Evolutionary conservation across 35 echinoderm and acorn worm species (phyloP).

Genomic region (Heliocidaris erythrogramma): DNA sequence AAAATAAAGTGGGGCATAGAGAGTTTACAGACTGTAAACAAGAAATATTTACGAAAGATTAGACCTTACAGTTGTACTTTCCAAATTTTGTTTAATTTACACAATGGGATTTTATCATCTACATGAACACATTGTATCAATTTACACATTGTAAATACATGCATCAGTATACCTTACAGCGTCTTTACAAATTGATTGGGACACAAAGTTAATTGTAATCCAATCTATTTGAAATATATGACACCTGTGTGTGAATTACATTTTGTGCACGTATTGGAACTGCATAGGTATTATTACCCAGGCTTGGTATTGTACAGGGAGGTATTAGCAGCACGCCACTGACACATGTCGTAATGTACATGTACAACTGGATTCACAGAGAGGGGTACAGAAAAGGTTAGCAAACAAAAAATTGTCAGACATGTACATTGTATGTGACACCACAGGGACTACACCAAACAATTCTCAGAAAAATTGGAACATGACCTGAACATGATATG

Average conservation of each 20-base stretch:
- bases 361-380: background rate
- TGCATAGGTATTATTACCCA: too few species aligned
- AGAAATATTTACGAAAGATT: too few species aligned
- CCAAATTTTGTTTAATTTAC: too few species aligned
- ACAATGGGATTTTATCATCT: too few species aligned
- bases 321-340: background rate
- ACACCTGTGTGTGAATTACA: background rate
- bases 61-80: too few species aligned
- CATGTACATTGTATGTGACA: background rate
- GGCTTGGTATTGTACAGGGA: background rate
- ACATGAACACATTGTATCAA: too few species aligned
- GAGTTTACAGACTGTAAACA: too few species aligned
- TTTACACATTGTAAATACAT: background rate
- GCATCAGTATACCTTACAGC: background rate
- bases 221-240: background rate
- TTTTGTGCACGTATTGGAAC: background rate
- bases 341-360: background rate
- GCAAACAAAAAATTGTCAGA: background rate
- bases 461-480: background rate
- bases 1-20: too few species aligned
- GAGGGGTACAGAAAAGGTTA: background rate
- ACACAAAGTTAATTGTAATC: background rate
- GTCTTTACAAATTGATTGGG: background rate
- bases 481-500: background rate
- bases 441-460: background rate